Conservation (phyloP, 2,113 vertebrate species). For the Datnioides undecimradiatus region DNA sequence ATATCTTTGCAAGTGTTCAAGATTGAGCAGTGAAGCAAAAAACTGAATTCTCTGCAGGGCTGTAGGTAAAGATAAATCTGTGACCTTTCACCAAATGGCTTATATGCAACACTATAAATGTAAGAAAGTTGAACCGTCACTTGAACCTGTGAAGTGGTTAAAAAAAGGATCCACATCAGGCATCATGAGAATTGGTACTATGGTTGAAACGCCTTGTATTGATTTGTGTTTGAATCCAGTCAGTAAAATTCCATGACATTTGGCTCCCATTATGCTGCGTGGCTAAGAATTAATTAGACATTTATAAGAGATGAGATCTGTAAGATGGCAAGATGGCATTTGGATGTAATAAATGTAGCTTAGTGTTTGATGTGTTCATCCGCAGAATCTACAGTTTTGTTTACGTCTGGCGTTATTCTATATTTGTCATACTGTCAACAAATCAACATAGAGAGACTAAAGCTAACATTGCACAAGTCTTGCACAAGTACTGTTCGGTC, state of each 20-base stretch:
- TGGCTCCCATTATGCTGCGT: conserved; percentile 10
- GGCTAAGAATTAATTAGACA: conserved; percentile 20
- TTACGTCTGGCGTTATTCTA: background rate
- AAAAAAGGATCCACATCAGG: conserved; percentile 1
- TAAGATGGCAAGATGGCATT: conserved; percentile 14
- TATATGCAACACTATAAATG: conserved; percentile 42
- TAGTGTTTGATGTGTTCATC: conserved; percentile 6
- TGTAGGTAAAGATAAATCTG: conserved; percentile 57
- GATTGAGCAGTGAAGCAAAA: conserved; percentile 49
- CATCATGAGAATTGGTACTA: background rate
- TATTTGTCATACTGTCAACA: conserved; percentile 2
- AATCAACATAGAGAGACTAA: background rate
- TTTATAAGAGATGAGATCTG: conserved; percentile 34
- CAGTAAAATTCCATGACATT: conserved; percentile 13
- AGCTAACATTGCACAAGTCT: background rate
- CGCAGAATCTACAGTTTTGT: background rate
- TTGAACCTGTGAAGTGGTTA: conserved; percentile 26
- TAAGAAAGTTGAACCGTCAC: conserved; percentile 20
- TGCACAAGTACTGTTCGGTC: background rate
- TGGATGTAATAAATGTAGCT: background rate
- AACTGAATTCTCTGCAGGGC: conserved; percentile 29
- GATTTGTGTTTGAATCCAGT: background rate
- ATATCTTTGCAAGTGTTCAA: conserved; percentile 34
- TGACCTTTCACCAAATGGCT: conserved; percentile 65
- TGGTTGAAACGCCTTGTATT: background rate